phyloP scores from a whole-genome alignment of 1,140 invertebrate genomes.

The Aporrectodea caliginosa region DNA sequence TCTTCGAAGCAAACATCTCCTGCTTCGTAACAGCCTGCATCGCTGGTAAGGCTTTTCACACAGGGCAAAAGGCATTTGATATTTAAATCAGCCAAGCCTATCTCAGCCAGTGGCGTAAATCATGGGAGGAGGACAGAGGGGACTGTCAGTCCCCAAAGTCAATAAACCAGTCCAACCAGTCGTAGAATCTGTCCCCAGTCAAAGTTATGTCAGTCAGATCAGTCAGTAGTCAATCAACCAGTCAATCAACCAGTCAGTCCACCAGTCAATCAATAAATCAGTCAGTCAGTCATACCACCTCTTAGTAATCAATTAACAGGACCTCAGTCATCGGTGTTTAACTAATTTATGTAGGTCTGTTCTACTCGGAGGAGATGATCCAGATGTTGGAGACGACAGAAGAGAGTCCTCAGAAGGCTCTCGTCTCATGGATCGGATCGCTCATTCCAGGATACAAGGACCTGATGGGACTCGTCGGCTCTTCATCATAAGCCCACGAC shows the following conservation, averaged over 20 bases:
- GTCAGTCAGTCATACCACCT: background rate
- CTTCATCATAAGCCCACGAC: background rate
- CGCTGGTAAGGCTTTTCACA: too few relatives aligned
- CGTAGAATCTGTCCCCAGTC: too few relatives aligned
- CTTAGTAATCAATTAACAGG: background rate
- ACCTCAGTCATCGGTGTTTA: background rate
- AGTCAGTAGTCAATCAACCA: background rate
- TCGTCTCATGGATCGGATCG: conserved; percentile 15
- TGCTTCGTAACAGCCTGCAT: conserved; percentile 88
- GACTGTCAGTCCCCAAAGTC: too few relatives aligned
- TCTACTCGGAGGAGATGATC: conserved; percentile 24
- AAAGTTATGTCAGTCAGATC: background rate
- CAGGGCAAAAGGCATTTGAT: too few relatives aligned
- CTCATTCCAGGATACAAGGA: conserved; percentile 13
- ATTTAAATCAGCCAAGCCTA: too few relatives aligned
- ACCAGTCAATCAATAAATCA: background rate
- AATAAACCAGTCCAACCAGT: too few relatives aligned
- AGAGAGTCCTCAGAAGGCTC: background rate
- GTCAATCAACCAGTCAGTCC: background rate
- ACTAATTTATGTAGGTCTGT: background rate
- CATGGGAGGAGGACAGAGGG: too few relatives aligned
- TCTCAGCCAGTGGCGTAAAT: too few relatives aligned
- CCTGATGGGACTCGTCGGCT: background rate
- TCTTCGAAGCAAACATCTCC: conserved; percentile 68
- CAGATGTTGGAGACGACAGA: conserved; percentile 5